These are phyloP conservation scores for Fissipunctia ypsillon DNA, from an alignment of 2,888 invertebrate genomes.

Conservation along the genomic window DNA sequence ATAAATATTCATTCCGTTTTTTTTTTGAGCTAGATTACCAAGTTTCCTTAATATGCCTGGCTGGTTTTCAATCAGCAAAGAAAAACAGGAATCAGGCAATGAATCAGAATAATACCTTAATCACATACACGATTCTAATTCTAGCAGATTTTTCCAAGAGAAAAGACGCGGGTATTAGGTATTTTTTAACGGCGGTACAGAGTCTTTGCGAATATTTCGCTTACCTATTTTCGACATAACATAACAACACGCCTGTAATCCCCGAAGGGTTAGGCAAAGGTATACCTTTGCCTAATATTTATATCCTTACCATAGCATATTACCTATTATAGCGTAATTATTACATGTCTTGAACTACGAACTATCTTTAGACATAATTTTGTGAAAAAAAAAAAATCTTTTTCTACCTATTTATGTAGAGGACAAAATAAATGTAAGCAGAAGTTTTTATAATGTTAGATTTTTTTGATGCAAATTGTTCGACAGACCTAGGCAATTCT, in stretches of 20 bases:
- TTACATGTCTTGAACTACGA: too few species aligned
- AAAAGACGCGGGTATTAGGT: conserved; percentile 17
- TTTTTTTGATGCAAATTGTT: too few species aligned
- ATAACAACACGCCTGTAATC: too few species aligned
- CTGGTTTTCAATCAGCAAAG: conserved; percentile 38
- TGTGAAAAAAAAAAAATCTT: too few species aligned
- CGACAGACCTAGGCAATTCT: too few species aligned
- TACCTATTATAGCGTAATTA: too few species aligned
- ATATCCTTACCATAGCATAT: too few species aligned
- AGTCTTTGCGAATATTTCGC: neutral
- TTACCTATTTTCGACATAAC: too few species aligned
- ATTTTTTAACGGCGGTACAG: neutral
- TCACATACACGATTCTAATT: conserved; percentile 25
- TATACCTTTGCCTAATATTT: too few species aligned
- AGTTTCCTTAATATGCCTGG: conserved; percentile 13
- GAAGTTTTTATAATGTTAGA: neutral
- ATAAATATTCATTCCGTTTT: conserved; percentile 2
- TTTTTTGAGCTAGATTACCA: conserved; percentile 15
- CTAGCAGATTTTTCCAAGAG: conserved; percentile 26
- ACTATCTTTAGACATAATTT: too few species aligned
- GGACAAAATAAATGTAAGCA: neutral
- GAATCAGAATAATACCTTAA: conserved; percentile 43
- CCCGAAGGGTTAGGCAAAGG: too few species aligned
- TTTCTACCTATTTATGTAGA: neutral
- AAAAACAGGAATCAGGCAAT: conserved; percentile 26